Conservation (phyloP, 2,113 vertebrate genomes). For the Bubo blakistoni region DNA sequence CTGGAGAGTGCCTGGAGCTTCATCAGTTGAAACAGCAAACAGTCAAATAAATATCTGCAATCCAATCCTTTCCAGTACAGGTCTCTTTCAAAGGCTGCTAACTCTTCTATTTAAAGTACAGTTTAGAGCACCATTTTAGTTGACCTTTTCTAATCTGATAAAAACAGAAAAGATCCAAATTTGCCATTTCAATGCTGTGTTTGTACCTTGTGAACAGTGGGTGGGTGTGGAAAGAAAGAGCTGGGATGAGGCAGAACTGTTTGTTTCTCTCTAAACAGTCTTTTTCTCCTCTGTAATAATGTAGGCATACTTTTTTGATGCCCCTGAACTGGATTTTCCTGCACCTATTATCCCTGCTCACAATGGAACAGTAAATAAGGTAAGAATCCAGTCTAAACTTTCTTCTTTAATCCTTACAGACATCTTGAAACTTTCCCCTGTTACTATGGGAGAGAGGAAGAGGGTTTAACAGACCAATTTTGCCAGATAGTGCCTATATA, state of each 20-base stretch:
- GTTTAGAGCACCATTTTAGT: neutral
- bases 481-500: neutral
- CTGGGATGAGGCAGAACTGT: neutral
- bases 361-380: conserved; percentile 69
- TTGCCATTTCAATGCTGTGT: neutral
- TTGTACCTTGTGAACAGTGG: neutral
- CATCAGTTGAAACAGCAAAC: neutral
- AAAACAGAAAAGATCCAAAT: neutral
- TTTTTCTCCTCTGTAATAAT: neutral
- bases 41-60: neutral
- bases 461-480: neutral
- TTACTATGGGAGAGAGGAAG: neutral
- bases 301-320: conserved; percentile 91
- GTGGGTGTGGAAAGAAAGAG: neutral
- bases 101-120: neutral
- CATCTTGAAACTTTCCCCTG: neutral
- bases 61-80: neutral
- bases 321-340: conserved; percentile 66
- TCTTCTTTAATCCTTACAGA: neutral
- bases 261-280: neutral
- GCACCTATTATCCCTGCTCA: conserved; percentile 23
- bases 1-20: neutral
- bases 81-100: neutral
- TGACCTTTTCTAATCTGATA: neutral
- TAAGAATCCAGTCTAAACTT: neutral